Conservation (phyloP, 30 jellyfish, hydroid and myxozoan genomes). For the Catostylus mosaicus region DNA sequence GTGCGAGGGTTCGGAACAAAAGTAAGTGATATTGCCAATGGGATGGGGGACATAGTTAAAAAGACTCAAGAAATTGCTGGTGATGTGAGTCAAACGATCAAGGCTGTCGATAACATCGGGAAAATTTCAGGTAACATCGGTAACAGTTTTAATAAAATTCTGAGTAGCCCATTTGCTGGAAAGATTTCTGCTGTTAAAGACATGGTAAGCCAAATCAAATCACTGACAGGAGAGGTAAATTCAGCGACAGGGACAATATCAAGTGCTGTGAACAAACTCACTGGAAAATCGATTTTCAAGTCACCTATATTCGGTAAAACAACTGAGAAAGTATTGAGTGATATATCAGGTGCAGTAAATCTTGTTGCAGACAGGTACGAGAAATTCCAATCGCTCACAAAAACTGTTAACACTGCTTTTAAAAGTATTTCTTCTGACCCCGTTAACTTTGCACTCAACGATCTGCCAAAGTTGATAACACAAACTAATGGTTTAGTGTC, state of each 20-base stretch:
- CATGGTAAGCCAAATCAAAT: conserved; percentile 49
- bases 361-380: conserved; percentile 87
- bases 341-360: conserved; percentile 73
- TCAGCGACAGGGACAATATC: conserved; percentile 66
- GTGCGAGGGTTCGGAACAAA: conserved; percentile 84
- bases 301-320: conserved; percentile 79
- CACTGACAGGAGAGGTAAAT: conserved; percentile 77
- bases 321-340: conserved; percentile 57
- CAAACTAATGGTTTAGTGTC: conserved; percentile 70
- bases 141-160: conserved; percentile 58
- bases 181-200: conserved; percentile 54
- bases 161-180: conserved; percentile 73
- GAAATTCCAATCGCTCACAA: conserved; percentile 78
- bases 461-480: conserved; percentile 76
- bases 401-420: conserved; percentile 80
- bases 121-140: conserved; percentile 56
- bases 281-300: conserved; percentile 72
- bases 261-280: conserved; percentile 58
- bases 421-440: conserved; percentile 86
- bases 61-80: conserved; percentile 65
- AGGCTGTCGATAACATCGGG: conserved; percentile 54
- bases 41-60: conserved; percentile 52
- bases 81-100: conserved; percentile 74
- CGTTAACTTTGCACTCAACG: conserved; percentile 83
- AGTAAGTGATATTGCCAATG: conserved; percentile 76